These are phyloP conservation scores for Rhombomys opimus DNA, from an alignment of 2,113 vertebrate species.

Conservation along the genomic window DNA sequence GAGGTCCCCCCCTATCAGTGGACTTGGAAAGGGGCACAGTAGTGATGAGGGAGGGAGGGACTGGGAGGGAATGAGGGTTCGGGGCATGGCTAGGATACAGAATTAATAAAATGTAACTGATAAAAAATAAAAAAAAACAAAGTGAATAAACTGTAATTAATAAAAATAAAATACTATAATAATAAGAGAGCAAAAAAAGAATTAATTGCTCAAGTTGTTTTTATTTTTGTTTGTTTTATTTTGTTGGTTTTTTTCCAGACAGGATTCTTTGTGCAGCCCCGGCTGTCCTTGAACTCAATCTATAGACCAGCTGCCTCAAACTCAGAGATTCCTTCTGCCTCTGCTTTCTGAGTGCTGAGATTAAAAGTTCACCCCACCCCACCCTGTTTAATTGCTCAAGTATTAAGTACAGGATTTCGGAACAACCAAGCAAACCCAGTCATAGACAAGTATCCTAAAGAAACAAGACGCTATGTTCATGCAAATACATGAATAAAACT, in stretches of 20 bases:
- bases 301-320: background rate
- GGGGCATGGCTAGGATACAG: too few relatives aligned
- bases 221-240: background rate
- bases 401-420: background rate
- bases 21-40: too few relatives aligned
- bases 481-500: background rate
- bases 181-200: background rate
- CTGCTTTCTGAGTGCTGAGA: background rate
- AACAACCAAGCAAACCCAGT: background rate
- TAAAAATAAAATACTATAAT: too few relatives aligned
- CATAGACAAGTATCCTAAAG: background rate
- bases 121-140: too few relatives aligned
- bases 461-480: background rate
- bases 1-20: too few relatives aligned
- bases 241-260: background rate
- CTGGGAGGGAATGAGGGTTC: too few relatives aligned
- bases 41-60: too few relatives aligned
- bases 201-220: background rate
- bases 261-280: background rate
- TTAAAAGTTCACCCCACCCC: background rate
- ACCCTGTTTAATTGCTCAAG: slow-evolving; percentile 5
- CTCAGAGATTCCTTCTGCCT: background rate
- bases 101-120: too few relatives aligned
- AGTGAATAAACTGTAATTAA: too few relatives aligned
- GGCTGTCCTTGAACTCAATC: background rate